phyloP scores from a whole-genome alignment of 2,113 vertebrate genomes.

The Poeciliopsis prolifica region DNA sequence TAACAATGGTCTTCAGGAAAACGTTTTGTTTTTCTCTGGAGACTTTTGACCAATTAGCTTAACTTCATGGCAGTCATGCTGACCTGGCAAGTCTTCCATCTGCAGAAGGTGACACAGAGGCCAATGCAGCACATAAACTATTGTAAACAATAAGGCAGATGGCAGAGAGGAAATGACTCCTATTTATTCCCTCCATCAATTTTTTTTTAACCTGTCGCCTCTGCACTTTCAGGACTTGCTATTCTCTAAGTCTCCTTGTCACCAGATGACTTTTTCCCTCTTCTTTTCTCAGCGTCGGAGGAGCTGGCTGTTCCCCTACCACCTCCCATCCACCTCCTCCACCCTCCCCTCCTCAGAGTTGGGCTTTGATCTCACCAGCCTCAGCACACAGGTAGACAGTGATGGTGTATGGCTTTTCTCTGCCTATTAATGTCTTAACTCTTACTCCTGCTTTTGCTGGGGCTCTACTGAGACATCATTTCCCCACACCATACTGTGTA shows the following conservation, averaged over 20 bases:
- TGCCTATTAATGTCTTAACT: slow-evolving; percentile 76
- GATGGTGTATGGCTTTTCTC: slow-evolving; percentile 68
- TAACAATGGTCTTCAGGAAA: background rate
- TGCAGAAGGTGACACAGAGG: slow-evolving; percentile 59
- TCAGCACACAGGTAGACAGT: slow-evolving; percentile 71
- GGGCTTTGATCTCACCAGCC: slow-evolving; percentile 72
- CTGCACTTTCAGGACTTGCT: slow-evolving; percentile 62
- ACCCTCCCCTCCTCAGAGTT: slow-evolving; percentile 38
- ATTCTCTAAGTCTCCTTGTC: slow-evolving; percentile 71
- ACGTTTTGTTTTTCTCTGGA: slow-evolving; percentile 9
- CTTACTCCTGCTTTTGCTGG: slow-evolving; percentile 62
- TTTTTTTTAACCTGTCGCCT: slow-evolving; percentile 50
- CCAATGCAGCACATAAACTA: slow-evolving; percentile 59
- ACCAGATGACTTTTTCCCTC: slow-evolving; percentile 66
- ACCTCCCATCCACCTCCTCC: slow-evolving; percentile 15
- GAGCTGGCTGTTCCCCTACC: slow-evolving; percentile 43
- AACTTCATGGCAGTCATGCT: slow-evolving; percentile 40
- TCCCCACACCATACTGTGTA: slow-evolving; percentile 39
- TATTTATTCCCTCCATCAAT: slow-evolving; percentile 65
- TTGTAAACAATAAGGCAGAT: slow-evolving; percentile 68
- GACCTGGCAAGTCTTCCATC: slow-evolving; percentile 46
- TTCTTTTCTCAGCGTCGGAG: slow-evolving; percentile 48
- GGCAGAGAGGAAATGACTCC: slow-evolving; percentile 69
- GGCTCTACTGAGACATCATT: slow-evolving; percentile 71
- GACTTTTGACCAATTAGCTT: slow-evolving; percentile 37